Percentiles rank a stretch among this genome's conserved stretches.
Evolutionary conservation across 2,888 invertebrate genomes (phyloP).

Genomic region (Epistrophe eligans): DNA sequence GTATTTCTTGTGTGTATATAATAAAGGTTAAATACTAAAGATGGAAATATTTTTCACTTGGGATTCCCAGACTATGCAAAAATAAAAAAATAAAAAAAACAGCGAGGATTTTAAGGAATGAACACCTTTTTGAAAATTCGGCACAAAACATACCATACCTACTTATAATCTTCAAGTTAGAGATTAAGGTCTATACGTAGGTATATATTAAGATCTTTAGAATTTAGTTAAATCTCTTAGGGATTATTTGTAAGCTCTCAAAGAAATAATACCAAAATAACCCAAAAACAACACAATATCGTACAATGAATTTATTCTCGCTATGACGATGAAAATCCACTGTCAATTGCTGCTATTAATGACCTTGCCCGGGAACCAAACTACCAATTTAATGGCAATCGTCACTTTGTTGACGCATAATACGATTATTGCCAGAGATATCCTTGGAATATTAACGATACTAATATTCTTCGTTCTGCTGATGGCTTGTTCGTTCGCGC

Average conservation of each 20-base stretch:
- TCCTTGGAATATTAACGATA: constrained; percentile 71
- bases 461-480: constrained; percentile 51
- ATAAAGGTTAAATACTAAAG: background rate
- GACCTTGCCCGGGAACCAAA: constrained; percentile 59
- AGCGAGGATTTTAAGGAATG: background rate
- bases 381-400: constrained; percentile 73
- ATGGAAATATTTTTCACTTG: background rate
- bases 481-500: background rate
- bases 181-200: background rate
- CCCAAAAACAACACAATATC: background rate
- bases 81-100: too few species aligned
- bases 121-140: background rate
- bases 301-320: background rate
- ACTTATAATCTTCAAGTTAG: background rate
- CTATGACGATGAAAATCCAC: constrained; percentile 14
- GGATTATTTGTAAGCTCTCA: constrained; percentile 27
- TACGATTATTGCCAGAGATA: constrained; percentile 72
- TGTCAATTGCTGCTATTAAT: constrained; percentile 58
- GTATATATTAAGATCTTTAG: background rate
- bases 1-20: background rate
- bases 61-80: constrained; percentile 12
- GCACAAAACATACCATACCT: background rate
- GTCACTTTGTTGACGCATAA: constrained; percentile 75
- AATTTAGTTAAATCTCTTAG: constrained; percentile 26
- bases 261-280: background rate